Conservation (phyloP, 92 coral and sea anemone species). For the Siderastrea radians region DNA sequence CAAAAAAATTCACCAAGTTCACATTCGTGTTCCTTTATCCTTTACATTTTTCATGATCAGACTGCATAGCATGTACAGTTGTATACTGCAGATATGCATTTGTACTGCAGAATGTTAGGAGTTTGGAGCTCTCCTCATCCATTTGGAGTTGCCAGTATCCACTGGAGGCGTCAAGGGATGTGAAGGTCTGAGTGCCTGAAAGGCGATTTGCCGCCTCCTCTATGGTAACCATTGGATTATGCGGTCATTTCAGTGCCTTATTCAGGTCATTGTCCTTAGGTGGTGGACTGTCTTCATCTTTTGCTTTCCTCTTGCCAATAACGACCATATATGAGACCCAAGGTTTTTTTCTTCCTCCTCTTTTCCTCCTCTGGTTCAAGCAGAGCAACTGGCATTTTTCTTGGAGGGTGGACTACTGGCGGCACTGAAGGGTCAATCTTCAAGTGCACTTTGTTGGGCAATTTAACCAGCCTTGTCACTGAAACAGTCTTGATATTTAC, state of each 20-base stretch:
- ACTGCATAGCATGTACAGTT: no score
- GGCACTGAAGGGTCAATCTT: constrained; percentile 46
- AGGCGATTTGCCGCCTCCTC: constrained; percentile 15
- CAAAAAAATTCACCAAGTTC: no score
- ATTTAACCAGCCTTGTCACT: constrained; percentile 54
- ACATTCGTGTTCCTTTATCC: no score
- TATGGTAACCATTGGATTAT: not conserved
- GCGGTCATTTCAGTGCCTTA: not conserved
- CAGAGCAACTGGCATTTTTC: constrained; percentile 39
- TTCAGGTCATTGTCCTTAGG: constrained; percentile 37
- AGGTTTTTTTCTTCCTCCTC: constrained; percentile 18
- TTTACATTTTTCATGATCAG: no score
- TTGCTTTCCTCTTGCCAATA: constrained; percentile 58
- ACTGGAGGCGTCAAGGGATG: constrained; percentile 54
- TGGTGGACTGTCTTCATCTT: constrained; percentile 44
- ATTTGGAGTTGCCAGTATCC: constrained; percentile 42
- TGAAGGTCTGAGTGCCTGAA: constrained; percentile 18
- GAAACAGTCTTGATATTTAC: constrained; percentile 26
- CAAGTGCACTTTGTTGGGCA: constrained; percentile 52
- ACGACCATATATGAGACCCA: constrained; percentile 61
- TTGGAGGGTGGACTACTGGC: constrained; percentile 44
- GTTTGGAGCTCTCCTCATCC: constrained; percentile 57
- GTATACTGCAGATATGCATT: no score
- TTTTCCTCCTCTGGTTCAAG: constrained; percentile 51
- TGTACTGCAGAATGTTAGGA: constrained; percentile 61